Evolutionary conservation across 2,888 invertebrate species (phyloP).

Genomic region (Frankliniella intonsa): DNA sequence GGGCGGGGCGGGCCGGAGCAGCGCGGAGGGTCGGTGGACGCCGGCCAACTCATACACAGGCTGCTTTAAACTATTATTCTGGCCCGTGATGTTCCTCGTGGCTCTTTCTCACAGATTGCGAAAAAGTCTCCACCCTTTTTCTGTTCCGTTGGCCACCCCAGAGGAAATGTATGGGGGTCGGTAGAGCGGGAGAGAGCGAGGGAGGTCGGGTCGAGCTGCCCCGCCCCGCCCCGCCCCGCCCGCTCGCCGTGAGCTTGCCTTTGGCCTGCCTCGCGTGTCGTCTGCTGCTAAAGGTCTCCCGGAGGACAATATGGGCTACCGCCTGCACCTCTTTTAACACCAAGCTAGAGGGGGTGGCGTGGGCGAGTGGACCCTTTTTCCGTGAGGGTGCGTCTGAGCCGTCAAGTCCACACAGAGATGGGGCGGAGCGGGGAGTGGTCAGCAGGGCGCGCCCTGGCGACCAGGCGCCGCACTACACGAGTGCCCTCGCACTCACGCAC

Average conservation of each 20-base stretch:
- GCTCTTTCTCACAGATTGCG: slow-evolving; percentile 18
- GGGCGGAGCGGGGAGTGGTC: too few species aligned
- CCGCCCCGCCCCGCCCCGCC: not conserved
- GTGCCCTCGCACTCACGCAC: too few species aligned
- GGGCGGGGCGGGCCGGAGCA: not conserved
- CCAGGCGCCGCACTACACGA: too few species aligned
- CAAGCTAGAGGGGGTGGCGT: not conserved
- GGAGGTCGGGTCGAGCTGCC: not conserved
- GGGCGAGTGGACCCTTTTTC: not conserved
- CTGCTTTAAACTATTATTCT: slow-evolving; percentile 27
- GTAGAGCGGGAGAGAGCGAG: not conserved
- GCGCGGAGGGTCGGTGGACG: slow-evolving; percentile 11
- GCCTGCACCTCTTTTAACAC: slow-evolving; percentile 26
- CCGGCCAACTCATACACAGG: slow-evolving; percentile 21
- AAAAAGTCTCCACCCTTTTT: slow-evolving; percentile 26
- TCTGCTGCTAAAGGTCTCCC: slow-evolving; percentile 21
- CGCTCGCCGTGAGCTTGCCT: not conserved
- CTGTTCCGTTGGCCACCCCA: slow-evolving; percentile 14
- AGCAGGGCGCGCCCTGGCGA: too few species aligned
- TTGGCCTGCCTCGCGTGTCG: not conserved
- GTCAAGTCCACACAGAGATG: not conserved
- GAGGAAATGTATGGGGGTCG: slow-evolving; percentile 18
- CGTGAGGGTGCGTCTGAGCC: slow-evolving; percentile 5
- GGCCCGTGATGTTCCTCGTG: slow-evolving; percentile 9
- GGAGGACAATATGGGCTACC: slow-evolving; percentile 8